phyloP scores from a whole-genome alignment of 2,113 vertebrate species.

The Scomber colias region DNA sequence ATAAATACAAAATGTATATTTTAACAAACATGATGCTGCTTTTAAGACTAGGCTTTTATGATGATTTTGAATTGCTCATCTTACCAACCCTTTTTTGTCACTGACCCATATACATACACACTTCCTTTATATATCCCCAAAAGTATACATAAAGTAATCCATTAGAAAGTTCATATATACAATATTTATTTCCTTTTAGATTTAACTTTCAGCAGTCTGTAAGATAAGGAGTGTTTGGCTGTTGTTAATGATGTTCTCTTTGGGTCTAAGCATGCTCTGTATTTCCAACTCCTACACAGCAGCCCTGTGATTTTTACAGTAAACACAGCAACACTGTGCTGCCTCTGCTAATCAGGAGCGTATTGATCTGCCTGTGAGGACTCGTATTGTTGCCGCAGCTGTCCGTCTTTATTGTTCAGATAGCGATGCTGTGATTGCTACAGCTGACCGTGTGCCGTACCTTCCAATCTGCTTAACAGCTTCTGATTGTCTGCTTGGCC shows the following conservation, averaged over 20 bases:
- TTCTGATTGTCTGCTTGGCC: not conserved
- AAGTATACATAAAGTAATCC: too few species aligned
- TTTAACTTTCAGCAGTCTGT: too few species aligned
- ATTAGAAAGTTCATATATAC: too few species aligned
- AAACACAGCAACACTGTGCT: slow-evolving; percentile 9
- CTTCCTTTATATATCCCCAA: too few species aligned
- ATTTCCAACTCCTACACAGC: slow-evolving; percentile 24
- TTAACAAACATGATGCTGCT: too few species aligned
- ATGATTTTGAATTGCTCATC: too few species aligned
- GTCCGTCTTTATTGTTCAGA: not conserved
- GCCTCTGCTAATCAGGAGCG: slow-evolving; percentile 20
- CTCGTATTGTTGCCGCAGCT: not conserved
- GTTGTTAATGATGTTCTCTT: slow-evolving; percentile 1
- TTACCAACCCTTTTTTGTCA: too few species aligned
- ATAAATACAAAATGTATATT: too few species aligned
- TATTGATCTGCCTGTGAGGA: slow-evolving; percentile 28
- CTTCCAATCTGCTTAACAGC: not conserved
- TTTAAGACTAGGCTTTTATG: too few species aligned
- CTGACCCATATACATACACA: too few species aligned
- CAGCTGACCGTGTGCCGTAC: not conserved
- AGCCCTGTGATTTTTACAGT: slow-evolving; percentile 11
- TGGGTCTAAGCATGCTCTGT: not conserved
- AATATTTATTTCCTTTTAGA: too few species aligned
- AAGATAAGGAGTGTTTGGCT: not conserved
- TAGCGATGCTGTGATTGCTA: not conserved